A percentile compares a stretch with the other conserved stretches of the same genome.
phyloP scores from a whole-genome alignment of 2,888 invertebrate genomes.

The Mythimna lalbum region DNA sequence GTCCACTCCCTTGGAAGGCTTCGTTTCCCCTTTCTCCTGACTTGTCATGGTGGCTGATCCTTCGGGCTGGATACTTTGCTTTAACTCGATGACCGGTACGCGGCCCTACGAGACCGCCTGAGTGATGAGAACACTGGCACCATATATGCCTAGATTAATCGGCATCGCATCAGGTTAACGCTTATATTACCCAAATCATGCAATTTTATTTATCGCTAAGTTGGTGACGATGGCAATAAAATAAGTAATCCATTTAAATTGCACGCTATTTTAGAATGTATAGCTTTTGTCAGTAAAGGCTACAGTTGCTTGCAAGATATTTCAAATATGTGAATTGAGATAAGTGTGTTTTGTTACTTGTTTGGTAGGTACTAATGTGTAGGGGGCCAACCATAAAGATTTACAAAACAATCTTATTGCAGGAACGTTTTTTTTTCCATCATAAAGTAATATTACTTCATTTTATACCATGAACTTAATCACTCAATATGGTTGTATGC shows the following conservation, averaged over 20 bases:
- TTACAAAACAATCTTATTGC: too few species aligned
- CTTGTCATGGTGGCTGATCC: conserved; percentile 64
- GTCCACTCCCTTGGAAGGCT: conserved; percentile 68
- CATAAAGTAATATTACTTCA: too few species aligned
- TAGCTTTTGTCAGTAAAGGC: too few species aligned
- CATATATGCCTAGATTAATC: conserved; percentile 12
- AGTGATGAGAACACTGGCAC: conserved; percentile 4
- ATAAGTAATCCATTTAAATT: conserved; percentile 12
- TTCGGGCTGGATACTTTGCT: not conserved
- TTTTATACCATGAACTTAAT: too few species aligned
- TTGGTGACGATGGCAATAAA: conserved; percentile 22
- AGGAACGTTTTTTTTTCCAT: too few species aligned
- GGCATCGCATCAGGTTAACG: conserved; percentile 15
- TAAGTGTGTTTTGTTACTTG: too few species aligned
- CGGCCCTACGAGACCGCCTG: conserved; percentile 28
- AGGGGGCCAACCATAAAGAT: too few species aligned
- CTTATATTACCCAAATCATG: conserved; percentile 30
- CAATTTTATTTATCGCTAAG: conserved; percentile 42
- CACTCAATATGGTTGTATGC: too few species aligned
- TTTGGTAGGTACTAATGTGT: too few species aligned
- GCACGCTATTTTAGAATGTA: not conserved
- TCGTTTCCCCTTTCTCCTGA: conserved; percentile 69
- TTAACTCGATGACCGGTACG: conserved; percentile 12
- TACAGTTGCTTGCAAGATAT: too few species aligned
- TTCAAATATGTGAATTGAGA: too few species aligned